Base-by-base conservation (phyloP, 2,888 invertebrate species). In the Ceriagrion tenellum region DNA sequence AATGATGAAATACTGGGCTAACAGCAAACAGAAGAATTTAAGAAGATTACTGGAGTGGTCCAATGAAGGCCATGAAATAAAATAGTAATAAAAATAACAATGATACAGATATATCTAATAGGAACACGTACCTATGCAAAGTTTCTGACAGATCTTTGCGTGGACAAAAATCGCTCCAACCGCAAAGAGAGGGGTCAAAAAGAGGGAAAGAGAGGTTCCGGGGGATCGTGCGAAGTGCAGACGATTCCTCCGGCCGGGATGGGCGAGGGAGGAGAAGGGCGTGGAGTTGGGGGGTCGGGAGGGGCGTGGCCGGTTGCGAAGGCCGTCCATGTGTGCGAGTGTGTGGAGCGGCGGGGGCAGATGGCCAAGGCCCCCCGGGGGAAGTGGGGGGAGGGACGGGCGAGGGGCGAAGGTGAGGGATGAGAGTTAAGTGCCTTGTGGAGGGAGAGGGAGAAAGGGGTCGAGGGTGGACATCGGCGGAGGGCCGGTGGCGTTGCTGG, bases 221-320 rank as follows among this genome's bases (percentile, higher is more conserved):
- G 90, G 55, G 90, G n/a, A n/a, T 55, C 90, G 90, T 90, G 90
- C 30, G 90, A 55, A 55, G 47, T 20, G 55, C 26, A n/a, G 47
- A 35, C 35, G 12, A 40, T 47, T 88, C 40, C 40, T 35, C 47
- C 13, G 20, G 18, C 26, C 26, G 69, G 23, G 40, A 88, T n/a
- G 55, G 89, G 88, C 16, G 47, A 13, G 23, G 55, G 56, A 30
- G 20, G 56, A 30, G 20, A 35, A 12, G 90, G 90, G 59, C 20
- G 90, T 30, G 90, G 55, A 18, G 30, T 10, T 8, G 90, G 55
- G 20, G 55, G 55, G 90, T 30, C 16, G 13, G 63, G 40, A 35
- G 91, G 40, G 93, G 93, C 93, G 93, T 93, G 93, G 93, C 74
- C 69, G 40, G 69, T 69, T 91, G 63, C 91, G 91, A 91, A 91